A percentile compares a stretch with the other conserved stretches of the same genome.
phyloP scores from a whole-genome alignment of 2,888 invertebrate genomes.

The Tipula lateralis region DNA sequence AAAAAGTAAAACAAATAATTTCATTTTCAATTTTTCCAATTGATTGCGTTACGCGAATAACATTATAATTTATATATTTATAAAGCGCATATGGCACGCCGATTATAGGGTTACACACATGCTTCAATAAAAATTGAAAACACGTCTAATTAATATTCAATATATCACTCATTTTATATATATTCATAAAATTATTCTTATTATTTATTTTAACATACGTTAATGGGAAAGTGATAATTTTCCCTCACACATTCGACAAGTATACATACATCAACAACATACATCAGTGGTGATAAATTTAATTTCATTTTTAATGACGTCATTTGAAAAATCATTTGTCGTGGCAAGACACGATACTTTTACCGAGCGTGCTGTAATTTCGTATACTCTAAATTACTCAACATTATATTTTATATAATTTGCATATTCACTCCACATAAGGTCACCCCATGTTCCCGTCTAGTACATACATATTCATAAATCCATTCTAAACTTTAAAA shows the following conservation, averaged over 20 bases:
- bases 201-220: not conserved
- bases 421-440: constrained; percentile 19
- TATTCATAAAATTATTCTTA: not conserved
- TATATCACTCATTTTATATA: not conserved
- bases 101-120: not conserved
- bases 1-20: not conserved
- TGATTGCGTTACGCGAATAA: not conserved
- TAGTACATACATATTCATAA: not conserved
- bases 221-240: not conserved
- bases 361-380: too few relatives aligned
- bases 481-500: not conserved
- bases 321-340: not conserved
- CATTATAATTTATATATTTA: too few relatives aligned
- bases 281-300: too few relatives aligned
- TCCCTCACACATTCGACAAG: not conserved
- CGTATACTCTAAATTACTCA: not conserved
- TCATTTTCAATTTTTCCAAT: not conserved
- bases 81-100: not conserved
- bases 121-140: not conserved
- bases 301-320: not conserved
- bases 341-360: too few relatives aligned
- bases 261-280: too few relatives aligned
- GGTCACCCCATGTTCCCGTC: constrained; percentile 24
- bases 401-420: not conserved
- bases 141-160: constrained; percentile 1